These are phyloP conservation scores for Sitophilus oryzae DNA, from an alignment of 1,140 invertebrate species.

Conservation along the genomic window DNA sequence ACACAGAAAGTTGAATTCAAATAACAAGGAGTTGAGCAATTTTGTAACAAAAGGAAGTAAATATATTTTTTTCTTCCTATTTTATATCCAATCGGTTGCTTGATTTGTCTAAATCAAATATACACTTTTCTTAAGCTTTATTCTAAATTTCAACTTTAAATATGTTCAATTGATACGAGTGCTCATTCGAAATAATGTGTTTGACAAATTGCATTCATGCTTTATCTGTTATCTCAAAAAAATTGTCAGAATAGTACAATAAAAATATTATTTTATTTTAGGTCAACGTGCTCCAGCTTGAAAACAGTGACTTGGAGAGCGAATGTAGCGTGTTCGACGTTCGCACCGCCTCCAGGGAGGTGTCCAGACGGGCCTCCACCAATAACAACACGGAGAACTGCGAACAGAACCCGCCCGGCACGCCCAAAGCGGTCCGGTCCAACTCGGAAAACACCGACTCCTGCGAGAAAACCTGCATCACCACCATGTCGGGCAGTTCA, in stretches of 20 bases:
- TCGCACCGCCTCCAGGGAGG: constrained; percentile 44
- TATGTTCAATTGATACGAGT: too few species aligned
- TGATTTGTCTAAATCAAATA: background rate
- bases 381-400: constrained; percentile 45
- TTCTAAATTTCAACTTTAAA: too few species aligned
- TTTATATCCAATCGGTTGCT: too few species aligned
- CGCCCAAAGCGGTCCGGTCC: constrained; percentile 41
- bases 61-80: too few species aligned
- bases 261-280: constrained; percentile 28
- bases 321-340: constrained; percentile 57
- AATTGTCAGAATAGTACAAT: too few species aligned
- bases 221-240: too few species aligned
- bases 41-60: too few species aligned
- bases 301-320: constrained; percentile 54
- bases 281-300: constrained; percentile 44
- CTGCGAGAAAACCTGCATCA: constrained; percentile 45
- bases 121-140: background rate
- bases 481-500: constrained; percentile 62
- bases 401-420: constrained; percentile 34
- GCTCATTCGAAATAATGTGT: too few species aligned
- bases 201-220: too few species aligned
- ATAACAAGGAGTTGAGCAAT: too few species aligned
- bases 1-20: too few species aligned
- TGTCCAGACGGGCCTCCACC: constrained; percentile 42
- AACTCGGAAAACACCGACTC: constrained; percentile 44